Evolutionary conservation across 1,140 invertebrate genomes (phyloP).

Genomic region (Heterodera schachtii): DNA sequence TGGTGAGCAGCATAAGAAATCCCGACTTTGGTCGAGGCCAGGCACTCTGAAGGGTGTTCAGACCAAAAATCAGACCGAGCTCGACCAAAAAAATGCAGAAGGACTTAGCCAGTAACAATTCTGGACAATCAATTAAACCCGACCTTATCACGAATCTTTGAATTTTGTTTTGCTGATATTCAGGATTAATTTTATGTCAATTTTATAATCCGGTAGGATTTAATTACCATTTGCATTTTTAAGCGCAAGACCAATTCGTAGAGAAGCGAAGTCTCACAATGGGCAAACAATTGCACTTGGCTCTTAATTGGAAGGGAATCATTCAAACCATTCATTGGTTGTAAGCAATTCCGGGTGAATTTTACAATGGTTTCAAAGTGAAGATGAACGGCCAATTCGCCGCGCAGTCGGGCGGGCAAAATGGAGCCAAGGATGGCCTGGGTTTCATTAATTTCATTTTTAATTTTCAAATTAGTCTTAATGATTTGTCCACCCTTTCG

Average conservation of each 20-base stretch:
- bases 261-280: slow-evolving; percentile 86
- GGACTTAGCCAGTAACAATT: too few relatives aligned
- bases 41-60: too few relatives aligned
- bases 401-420: slow-evolving; percentile 44
- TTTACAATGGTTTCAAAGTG: slow-evolving; percentile 86
- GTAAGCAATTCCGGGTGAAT: slow-evolving; percentile 68
- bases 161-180: too few relatives aligned
- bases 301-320: slow-evolving; percentile 73
- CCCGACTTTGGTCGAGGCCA: too few relatives aligned
- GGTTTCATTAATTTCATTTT: too few relatives aligned
- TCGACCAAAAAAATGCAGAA: too few relatives aligned
- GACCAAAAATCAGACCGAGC: too few relatives aligned
- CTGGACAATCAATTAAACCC: too few relatives aligned
- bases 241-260: slow-evolving; percentile 88
- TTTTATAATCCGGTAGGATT: background rate
- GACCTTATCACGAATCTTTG: too few relatives aligned
- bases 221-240: slow-evolving; percentile 59
- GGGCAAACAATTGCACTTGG: slow-evolving; percentile 72
- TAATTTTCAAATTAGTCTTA: too few relatives aligned
- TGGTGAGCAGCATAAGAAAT: too few relatives aligned
- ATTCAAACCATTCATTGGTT: slow-evolving; percentile 71
- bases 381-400: slow-evolving; percentile 71
- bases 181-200: background rate
- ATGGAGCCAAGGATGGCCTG: slow-evolving; percentile 46
- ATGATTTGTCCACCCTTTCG: slow-evolving; percentile 13